Evolutionary conservation across 2,888 invertebrate genomes (phyloP).

Genomic region (Crioceris asparagi): DNA sequence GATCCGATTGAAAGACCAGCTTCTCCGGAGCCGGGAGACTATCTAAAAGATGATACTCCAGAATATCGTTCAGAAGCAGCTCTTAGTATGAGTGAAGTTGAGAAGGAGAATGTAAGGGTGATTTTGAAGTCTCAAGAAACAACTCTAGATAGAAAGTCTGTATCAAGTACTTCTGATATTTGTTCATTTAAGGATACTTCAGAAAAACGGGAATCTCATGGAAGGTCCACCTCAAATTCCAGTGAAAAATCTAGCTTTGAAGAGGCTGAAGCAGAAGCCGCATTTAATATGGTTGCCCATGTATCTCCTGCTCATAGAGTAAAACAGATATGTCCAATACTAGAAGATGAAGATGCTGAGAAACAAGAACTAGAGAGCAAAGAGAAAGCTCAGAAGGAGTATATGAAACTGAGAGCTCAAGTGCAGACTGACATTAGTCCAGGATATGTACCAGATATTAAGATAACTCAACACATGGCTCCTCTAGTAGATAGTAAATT

Average conservation of each 20-base stretch:
- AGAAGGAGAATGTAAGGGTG: slow-evolving; percentile 37
- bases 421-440: slow-evolving; percentile 47
- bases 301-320: slow-evolving; percentile 39
- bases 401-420: slow-evolving; percentile 39
- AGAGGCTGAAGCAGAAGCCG: slow-evolving; percentile 42
- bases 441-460: slow-evolving; percentile 51
- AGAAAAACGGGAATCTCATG: slow-evolving; percentile 33
- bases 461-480: slow-evolving; percentile 49
- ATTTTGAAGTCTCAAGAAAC: slow-evolving; percentile 23
- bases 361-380: slow-evolving; percentile 42
- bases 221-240: slow-evolving; percentile 33
- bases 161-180: slow-evolving; percentile 34
- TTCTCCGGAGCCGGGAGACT: slow-evolving; percentile 41
- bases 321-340: slow-evolving; percentile 39
- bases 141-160: slow-evolving; percentile 26
- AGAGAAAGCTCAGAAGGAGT: slow-evolving; percentile 38
- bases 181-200: slow-evolving; percentile 27
- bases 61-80: slow-evolving; percentile 33
- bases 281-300: slow-evolving; percentile 40
- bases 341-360: slow-evolving; percentile 42
- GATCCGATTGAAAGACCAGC: slow-evolving; percentile 44
- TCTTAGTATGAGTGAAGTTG: slow-evolving; percentile 35
- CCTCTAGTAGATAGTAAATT: slow-evolving; percentile 39
- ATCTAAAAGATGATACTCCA: slow-evolving; percentile 35
- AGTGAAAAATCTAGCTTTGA: slow-evolving; percentile 40